Evolutionary conservation across 2,888 invertebrate species (phyloP).

Genomic region (Philopedon plagiatum): DNA sequence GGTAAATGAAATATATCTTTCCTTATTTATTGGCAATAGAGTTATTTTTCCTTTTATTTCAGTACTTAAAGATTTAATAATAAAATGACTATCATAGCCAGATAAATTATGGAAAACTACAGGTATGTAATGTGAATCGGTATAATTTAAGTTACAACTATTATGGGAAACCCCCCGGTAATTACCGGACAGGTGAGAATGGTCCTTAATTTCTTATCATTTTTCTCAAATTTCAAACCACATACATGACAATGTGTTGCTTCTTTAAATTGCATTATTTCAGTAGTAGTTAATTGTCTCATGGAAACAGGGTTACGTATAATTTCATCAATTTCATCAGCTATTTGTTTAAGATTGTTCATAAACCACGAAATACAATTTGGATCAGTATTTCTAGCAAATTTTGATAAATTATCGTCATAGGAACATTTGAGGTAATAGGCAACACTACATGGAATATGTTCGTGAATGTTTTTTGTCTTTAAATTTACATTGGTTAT

Average conservation of each 20-base stretch:
- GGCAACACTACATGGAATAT: constrained; percentile 21
- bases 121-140: neutral
- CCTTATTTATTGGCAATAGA: neutral
- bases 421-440: constrained; percentile 34
- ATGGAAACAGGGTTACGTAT: neutral
- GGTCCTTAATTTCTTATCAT: neutral
- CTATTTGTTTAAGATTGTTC: neutral
- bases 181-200: neutral
- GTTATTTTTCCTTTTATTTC: neutral
- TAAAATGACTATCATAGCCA: constrained; percentile 8
- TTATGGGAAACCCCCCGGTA: no score
- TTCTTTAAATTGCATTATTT: neutral
- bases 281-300: neutral
- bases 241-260: constrained; percentile 1
- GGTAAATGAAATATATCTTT: constrained; percentile 53
- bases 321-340: neutral
- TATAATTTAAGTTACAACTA: constrained; percentile 17
- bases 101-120: constrained; percentile 13
- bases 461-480: neutral
- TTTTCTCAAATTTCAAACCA: neutral
- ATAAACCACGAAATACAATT: constrained; percentile 18
- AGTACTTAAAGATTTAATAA: neutral
- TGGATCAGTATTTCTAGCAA: neutral
- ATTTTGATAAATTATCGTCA: constrained; percentile 21
- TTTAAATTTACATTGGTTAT: neutral